Conservation (phyloP, 2,113 vertebrate genomes). For the Meriones unguiculatus region DNA sequence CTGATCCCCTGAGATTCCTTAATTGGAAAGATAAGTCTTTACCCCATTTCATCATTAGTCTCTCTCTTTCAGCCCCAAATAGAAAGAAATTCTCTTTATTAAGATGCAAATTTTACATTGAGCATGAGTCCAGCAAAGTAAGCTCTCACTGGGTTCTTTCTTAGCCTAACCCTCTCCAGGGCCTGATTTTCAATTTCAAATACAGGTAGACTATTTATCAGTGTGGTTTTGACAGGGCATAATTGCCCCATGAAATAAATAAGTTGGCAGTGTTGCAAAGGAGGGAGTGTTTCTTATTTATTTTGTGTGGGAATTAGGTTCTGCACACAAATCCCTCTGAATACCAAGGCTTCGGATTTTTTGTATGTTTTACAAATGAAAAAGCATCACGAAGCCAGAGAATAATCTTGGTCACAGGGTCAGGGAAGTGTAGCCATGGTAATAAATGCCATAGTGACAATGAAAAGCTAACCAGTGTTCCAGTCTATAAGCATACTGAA, state of each 20-base stretch:
- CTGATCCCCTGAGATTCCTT: slow-evolving; percentile 61
- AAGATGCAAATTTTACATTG: slow-evolving; percentile 79
- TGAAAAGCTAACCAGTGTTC: slow-evolving; percentile 15
- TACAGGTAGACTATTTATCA: slow-evolving; percentile 84
- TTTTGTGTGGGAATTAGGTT: slow-evolving; percentile 77
- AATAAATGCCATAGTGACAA: slow-evolving; percentile 52
- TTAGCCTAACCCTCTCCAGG: slow-evolving; percentile 76
- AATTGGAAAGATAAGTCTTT: slow-evolving; percentile 74
- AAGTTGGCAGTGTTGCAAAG: slow-evolving; percentile 84
- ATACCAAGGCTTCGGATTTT: slow-evolving; percentile 72
- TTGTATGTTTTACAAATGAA: slow-evolving; percentile 74
- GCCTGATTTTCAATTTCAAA: slow-evolving; percentile 83
- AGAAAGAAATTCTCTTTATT: slow-evolving; percentile 71
- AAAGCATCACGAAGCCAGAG: slow-evolving; percentile 43
- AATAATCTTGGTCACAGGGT: slow-evolving; percentile 49
- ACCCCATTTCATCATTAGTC: slow-evolving; percentile 71
- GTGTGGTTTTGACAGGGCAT: slow-evolving; percentile 83
- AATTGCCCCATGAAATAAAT: slow-evolving; percentile 84
- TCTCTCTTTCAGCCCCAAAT: slow-evolving; percentile 61
- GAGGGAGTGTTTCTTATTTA: slow-evolving; percentile 68
- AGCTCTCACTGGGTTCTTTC: slow-evolving; percentile 71
- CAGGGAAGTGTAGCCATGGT: slow-evolving; percentile 26
- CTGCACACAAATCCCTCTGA: slow-evolving; percentile 82
- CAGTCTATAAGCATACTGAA: slow-evolving; percentile 27
- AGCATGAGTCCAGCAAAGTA: slow-evolving; percentile 72